Evolutionary conservation across 2,888 invertebrate genomes (phyloP), one percentile per base, ranked within the genome.

Genomic region (Anarsia innoxiella): DNA sequence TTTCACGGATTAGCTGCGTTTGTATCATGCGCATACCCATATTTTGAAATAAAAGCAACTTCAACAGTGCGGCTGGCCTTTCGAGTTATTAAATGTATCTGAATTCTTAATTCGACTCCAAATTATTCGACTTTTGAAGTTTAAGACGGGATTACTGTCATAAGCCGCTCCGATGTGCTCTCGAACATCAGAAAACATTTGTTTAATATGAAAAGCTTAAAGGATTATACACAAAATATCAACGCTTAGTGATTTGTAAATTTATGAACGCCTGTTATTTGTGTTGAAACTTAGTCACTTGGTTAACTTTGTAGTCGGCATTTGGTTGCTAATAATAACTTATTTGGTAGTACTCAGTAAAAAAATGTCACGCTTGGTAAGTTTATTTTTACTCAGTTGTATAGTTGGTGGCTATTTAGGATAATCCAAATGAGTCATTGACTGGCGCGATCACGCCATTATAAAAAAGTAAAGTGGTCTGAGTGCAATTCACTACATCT

Each of bases 141-240:
- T 66, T 79, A 77, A 78, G 74, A 70, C 66, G 60, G 70, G 76
- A 70, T 84, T 80, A 84, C 65, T 76, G 82, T 80, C 77, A 70
- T 58, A 65, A 65, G 60, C 62, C 56, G 59, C 56, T 62, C 51
- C 59, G 67, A 68, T 66, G 56, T 54, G 67, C 51, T 57, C 59
- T 62, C 53, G 64, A 62, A 65, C 60, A 68, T 70, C 60, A 68
- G 60, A 71, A 74, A 77, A 72, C 74, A 66, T 78, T 74, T 74
- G 73, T 72, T 71, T 73, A 70, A 72, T 65, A 56, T 61, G 56
- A 56, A 70, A 68, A 69, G 63, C 58, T 56, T 62, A 54, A 49
- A 56, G 59, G 59, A 68, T 70, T 70, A 74, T 67, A 60, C 62
- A 63, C 35, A 27, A 53, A 56, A 51, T 45, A 41, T 41, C 37